Conservation (phyloP, 2,113 vertebrate species). For the Enhydra lutris region DNA sequence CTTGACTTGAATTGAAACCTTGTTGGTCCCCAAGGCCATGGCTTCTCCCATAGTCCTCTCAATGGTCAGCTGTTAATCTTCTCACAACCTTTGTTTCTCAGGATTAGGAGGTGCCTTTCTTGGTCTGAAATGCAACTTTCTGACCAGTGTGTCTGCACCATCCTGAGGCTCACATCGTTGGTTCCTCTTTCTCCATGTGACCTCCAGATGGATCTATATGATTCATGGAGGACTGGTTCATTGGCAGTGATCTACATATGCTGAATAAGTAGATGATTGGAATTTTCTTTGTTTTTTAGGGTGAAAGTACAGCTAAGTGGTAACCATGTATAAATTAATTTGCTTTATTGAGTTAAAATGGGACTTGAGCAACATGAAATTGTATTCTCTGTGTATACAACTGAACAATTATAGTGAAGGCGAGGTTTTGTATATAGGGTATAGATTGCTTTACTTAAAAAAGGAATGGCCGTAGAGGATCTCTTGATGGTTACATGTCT, state of each 20-base stretch:
- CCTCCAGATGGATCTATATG: not conserved
- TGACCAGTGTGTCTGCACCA: not conserved
- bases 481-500: slow-evolving; percentile 26
- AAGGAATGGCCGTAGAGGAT: not conserved
- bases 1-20: not conserved
- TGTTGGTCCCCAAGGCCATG: not conserved
- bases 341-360: slow-evolving; percentile 12
- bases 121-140: not conserved
- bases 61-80: not conserved
- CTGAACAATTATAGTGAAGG: not conserved
- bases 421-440: not conserved
- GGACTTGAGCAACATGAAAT: not conserved
- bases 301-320: not conserved
- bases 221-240: not conserved
- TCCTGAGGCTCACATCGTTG: not conserved
- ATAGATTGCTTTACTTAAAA: slow-evolving; percentile 23
- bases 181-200: not conserved
- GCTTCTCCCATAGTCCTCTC: not conserved
- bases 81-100: not conserved
- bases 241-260: not conserved
- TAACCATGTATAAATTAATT: not conserved
- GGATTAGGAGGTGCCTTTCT: not conserved
- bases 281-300: not conserved
- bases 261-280: not conserved
- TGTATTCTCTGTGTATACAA: not conserved